Evolutionary conservation across 2,113 vertebrate species (phyloP), one percentile per base, ranked within the genome.

Genomic region (Coturnix japonica): DNA sequence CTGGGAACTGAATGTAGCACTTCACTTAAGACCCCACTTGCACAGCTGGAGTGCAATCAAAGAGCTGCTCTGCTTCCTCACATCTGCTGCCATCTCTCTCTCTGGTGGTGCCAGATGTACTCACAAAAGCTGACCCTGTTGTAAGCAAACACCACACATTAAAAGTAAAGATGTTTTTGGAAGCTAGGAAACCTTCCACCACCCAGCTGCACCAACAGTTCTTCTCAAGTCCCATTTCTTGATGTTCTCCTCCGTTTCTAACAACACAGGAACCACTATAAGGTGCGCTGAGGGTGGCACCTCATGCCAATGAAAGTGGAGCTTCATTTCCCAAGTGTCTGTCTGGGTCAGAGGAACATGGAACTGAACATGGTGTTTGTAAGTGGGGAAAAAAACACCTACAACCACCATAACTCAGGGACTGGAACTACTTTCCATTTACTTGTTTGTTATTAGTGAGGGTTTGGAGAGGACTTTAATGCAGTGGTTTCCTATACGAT

Each of bases 21-120:
- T 44, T 79, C 64, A 23, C 79, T 85, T 33, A 19, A 65, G 13
- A 21, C 61, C 23, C 61, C 46, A 6, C 44, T 31, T 56, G 57
- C 90, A 12, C 84, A 76, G 86, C 46, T 76, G 94, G 90, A 95
- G 33, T 13, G 5, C 35, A 90, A 79, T 70, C 60, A 66, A 57
- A 80, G 49, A 7, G 1, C 37, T n/a, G 43, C 51, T 76, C 35
- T 66, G 1, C 15, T 6, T 2, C 41, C 73, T 39, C 17, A 37
- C 47, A 20, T 1, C 19, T 3, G 23, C 65, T 84, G 83, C 83
- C 19, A 2, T 39, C 56, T 47, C 67, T 3, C 39, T 47, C 47
- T 23, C 57, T 3, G 1, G 13, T 5, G 22, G n/a, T 31, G n/a
- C 59, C 0, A 15, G 63, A 10, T 37, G 8, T 28, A 1, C 3